Percentiles rank a stretch among this genome's conserved stretches.
phyloP scores from a whole-genome alignment of 1,140 invertebrate species.

The Brachionus rotundiformis region DNA sequence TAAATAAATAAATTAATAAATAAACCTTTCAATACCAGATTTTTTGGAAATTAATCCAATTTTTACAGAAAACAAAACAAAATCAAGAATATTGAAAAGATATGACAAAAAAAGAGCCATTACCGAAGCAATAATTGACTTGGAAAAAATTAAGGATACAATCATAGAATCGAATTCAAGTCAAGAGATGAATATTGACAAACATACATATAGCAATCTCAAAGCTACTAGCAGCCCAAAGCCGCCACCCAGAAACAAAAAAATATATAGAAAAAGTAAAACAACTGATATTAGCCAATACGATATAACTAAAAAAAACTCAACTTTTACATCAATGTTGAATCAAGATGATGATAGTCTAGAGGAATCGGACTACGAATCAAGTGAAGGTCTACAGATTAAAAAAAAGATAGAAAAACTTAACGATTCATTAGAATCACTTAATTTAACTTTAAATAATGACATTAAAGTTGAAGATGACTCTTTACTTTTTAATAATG shows the following conservation, averaged over 20 bases:
- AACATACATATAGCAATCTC: not conserved
- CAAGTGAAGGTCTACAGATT: not conserved
- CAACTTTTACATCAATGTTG: not conserved
- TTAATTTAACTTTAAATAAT: not conserved
- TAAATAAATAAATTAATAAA: too few relatives aligned
- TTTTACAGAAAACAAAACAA: not conserved
- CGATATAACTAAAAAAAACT: not conserved
- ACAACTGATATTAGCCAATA: not conserved
- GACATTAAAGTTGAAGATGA: constrained; percentile 38
- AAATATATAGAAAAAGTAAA: constrained; percentile 43
- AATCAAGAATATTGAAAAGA: not conserved
- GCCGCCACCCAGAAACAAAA: constrained; percentile 30
- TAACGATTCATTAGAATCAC: constrained; percentile 39
- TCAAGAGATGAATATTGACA: not conserved
- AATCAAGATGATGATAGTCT: not conserved
- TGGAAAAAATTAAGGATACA: not conserved
- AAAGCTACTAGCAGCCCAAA: constrained; percentile 27
- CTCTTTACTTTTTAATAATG: not conserved
- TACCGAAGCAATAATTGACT: constrained; percentile 25
- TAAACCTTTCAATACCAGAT: too few relatives aligned
- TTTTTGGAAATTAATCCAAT: not conserved
- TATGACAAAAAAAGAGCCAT: constrained; percentile 35
- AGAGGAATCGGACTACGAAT: not conserved
- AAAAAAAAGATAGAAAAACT: not conserved
- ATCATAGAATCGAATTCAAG: not conserved